A percentile compares a stretch with the other conserved stretches of the same genome.
These are phyloP conservation scores for Neoseiulus cucumeris DNA, from an alignment of 1,140 invertebrate species.

Conservation along the genomic window DNA sequence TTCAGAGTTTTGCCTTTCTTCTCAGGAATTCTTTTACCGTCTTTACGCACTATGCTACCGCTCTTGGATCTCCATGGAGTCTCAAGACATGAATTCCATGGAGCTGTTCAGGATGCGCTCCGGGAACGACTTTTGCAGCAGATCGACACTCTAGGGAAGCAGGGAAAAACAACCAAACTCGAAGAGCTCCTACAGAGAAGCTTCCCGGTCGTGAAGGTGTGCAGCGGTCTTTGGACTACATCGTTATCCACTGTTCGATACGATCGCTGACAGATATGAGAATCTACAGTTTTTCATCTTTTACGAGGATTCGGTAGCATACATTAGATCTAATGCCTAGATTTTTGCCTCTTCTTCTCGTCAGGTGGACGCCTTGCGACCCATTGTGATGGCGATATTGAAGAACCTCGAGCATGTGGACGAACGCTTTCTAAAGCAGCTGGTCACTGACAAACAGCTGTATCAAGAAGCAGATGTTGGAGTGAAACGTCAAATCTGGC, in stretches of 20 bases:
- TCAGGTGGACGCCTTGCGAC: slow-evolving; percentile 42
- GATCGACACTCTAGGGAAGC: slow-evolving; percentile 64
- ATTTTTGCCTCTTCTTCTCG: no score
- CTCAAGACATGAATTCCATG: slow-evolving; percentile 74
- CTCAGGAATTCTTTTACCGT: slow-evolving; percentile 67
- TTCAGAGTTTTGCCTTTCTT: no score
- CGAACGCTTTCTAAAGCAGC: slow-evolving; percentile 65
- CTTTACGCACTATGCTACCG: slow-evolving; percentile 74
- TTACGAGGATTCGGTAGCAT: no score
- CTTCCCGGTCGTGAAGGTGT: slow-evolving; percentile 76
- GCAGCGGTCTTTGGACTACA: background rate
- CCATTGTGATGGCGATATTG: slow-evolving; percentile 84
- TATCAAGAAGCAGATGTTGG: slow-evolving; percentile 81
- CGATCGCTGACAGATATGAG: no score
- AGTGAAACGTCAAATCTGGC: slow-evolving; percentile 93
- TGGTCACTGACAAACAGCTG: slow-evolving; percentile 67
- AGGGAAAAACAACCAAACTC: slow-evolving; percentile 53
- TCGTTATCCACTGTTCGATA: no score
- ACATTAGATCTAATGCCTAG: no score
- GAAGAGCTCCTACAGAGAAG: slow-evolving; percentile 78
- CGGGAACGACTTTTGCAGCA: slow-evolving; percentile 65
- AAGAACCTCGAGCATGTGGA: slow-evolving; percentile 83
- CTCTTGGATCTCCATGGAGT: slow-evolving; percentile 82
- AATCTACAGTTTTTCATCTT: no score
- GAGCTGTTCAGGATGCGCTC: slow-evolving; percentile 78